Percentiles rank a stretch among this genome's conserved stretches.
Conservation (phyloP, 2,113 vertebrate species). For the Chloroceryle aenea region DNA sequence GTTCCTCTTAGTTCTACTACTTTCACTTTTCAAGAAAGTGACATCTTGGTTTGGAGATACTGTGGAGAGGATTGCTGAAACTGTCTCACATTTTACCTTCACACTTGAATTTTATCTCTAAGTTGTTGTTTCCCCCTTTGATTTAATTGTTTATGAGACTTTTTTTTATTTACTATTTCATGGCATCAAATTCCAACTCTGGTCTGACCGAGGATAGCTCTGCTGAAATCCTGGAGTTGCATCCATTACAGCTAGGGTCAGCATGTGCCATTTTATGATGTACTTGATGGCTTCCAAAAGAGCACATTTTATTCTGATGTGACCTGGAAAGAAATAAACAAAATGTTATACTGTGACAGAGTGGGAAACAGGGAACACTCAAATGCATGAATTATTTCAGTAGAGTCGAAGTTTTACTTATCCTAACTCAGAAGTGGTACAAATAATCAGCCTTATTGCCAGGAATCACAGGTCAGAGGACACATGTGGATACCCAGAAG, state of each 20-base stretch:
- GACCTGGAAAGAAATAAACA: conserved; percentile 17
- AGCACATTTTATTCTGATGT: conserved; percentile 25
- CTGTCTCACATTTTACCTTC: not conserved
- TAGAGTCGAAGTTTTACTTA: conserved; percentile 8
- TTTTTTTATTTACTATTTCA: not conserved
- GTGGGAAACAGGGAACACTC: not conserved
- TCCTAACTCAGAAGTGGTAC: not conserved
- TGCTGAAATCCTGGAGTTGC: not conserved
- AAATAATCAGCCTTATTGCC: not conserved
- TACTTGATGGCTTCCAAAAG: not conserved
- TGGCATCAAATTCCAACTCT: not conserved
- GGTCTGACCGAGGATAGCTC: not conserved
- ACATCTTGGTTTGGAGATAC: not conserved
- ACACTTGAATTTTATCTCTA: not conserved
- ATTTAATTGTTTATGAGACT: not conserved
- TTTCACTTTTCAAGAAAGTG: not conserved
- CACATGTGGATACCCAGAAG: not conserved
- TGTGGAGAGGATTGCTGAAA: not conserved
- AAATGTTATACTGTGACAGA: not conserved
- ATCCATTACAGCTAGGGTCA: not conserved
- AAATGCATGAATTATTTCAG: not conserved
- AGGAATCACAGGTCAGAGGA: not conserved
- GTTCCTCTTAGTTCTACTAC: not conserved
- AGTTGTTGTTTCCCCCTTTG: not conserved
- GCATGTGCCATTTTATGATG: conserved; percentile 37